Conservation (phyloP, 2,113 vertebrate genomes). For the Phaetusa simplex region DNA sequence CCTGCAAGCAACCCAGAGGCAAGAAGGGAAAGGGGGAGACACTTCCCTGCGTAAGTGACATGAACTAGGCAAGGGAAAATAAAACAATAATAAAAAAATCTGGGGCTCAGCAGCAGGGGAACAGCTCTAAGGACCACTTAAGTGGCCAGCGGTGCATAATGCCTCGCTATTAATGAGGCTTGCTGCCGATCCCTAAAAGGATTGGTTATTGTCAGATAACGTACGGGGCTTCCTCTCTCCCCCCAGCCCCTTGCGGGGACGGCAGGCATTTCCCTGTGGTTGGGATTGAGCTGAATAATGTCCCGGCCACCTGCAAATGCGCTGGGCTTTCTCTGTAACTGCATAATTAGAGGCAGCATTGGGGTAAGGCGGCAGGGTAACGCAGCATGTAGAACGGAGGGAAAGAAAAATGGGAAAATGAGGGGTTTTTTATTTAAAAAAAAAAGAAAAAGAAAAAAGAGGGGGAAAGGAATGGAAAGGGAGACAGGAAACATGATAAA, state of each 20-base stretch:
- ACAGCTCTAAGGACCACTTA: background rate
- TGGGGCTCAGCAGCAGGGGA: background rate
- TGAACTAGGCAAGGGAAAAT: background rate
- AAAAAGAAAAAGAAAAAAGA: no score
- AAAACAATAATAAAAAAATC: background rate
- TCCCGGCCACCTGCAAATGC: background rate
- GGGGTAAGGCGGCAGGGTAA: background rate
- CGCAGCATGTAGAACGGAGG: background rate
- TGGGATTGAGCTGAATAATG: background rate
- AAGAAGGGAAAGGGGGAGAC: background rate
- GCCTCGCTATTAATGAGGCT: background rate
- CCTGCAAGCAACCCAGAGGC: background rate
- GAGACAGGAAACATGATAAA: slow-evolving; percentile 24
- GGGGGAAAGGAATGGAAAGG: background rate
- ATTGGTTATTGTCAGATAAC: background rate
- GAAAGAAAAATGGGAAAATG: background rate
- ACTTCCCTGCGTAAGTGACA: background rate
- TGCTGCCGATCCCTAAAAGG: background rate
- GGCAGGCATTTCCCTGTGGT: slow-evolving; percentile 5
- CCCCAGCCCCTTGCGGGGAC: background rate
- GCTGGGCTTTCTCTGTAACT: background rate
- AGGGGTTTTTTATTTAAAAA: background rate
- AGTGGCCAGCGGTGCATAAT: background rate
- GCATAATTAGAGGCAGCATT: background rate
- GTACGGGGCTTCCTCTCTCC: background rate